Evolutionary conservation across 2,888 invertebrate genomes (phyloP).

Genomic region (Geophilus truncorum): DNA sequence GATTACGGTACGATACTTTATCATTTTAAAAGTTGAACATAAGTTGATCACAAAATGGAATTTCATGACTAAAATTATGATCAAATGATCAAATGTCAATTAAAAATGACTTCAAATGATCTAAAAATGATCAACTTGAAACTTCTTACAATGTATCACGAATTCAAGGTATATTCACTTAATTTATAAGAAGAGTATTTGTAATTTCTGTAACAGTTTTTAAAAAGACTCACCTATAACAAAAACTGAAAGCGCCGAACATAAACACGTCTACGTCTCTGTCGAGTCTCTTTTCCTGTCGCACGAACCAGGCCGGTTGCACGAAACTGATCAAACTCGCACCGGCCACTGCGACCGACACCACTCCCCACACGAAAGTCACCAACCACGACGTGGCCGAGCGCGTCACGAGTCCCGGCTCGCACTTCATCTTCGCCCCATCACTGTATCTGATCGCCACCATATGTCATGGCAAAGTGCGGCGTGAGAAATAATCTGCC

Average conservation of each 20-base stretch:
- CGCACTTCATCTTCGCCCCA: not conserved
- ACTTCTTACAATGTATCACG: too few relatives aligned
- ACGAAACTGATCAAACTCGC: conserved; percentile 48
- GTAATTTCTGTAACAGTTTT: too few relatives aligned
- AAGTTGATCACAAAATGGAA: too few relatives aligned
- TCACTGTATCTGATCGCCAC: not conserved
- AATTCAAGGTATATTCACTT: too few relatives aligned
- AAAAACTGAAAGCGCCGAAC: conserved; percentile 36
- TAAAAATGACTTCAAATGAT: too few relatives aligned
- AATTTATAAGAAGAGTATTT: too few relatives aligned
- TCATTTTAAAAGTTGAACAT: too few relatives aligned
- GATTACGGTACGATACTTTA: too few relatives aligned
- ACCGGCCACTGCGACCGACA: conserved; percentile 47
- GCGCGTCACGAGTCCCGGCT: not conserved
- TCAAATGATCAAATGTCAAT: too few relatives aligned
- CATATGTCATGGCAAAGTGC: not conserved
- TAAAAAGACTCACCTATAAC: conserved; percentile 35
- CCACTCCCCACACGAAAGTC: conserved; percentile 46
- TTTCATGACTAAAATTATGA: too few relatives aligned
- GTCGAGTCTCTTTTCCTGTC: conserved; percentile 34
- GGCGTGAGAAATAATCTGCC: too few relatives aligned
- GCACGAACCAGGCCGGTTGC: conserved; percentile 50
- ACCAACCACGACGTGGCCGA: conserved; percentile 43
- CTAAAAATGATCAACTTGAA: too few relatives aligned
- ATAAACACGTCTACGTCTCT: conserved; percentile 29